phyloP scores from a whole-genome alignment of 2,113 vertebrate genomes.

The Tragelaphus scriptus region DNA sequence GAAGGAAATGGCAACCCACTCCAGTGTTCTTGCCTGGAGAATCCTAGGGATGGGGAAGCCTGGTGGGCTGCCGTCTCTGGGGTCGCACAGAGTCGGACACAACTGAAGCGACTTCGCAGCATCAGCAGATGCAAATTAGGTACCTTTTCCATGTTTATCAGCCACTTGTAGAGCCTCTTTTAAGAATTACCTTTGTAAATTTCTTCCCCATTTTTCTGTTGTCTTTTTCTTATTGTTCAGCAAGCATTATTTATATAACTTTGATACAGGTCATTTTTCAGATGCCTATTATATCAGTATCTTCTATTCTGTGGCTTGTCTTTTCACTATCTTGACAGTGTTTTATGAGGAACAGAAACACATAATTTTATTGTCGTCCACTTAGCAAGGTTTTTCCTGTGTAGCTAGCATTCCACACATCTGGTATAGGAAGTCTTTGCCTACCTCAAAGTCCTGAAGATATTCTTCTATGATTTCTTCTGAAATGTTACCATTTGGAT shows the following conservation, averaged over 20 bases:
- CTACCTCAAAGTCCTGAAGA: neutral
- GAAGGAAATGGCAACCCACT: too few species aligned
- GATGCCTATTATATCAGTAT: neutral
- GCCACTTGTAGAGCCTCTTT: neutral
- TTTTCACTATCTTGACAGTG: neutral
- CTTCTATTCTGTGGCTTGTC: neutral
- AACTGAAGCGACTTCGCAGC: too few species aligned
- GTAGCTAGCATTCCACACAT: neutral
- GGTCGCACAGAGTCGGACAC: too few species aligned
- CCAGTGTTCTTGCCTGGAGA: too few species aligned
- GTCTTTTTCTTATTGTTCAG: neutral
- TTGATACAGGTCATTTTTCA: neutral
- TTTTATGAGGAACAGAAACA: neutral
- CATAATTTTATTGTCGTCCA: neutral
- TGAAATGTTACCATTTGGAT: neutral
- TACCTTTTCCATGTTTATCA: neutral
- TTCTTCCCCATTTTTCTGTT: neutral
- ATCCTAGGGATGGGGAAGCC: too few species aligned
- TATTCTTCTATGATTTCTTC: neutral
- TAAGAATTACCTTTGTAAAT: neutral
- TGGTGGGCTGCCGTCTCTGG: too few species aligned
- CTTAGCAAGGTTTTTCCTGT: neutral
- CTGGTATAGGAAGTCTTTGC: neutral
- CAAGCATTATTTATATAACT: neutral
- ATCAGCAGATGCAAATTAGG: neutral